Evolutionary conservation across 2,888 invertebrate genomes (phyloP), one percentile per base, ranked within the genome.

Genomic region (Nudaria mundana): DNA sequence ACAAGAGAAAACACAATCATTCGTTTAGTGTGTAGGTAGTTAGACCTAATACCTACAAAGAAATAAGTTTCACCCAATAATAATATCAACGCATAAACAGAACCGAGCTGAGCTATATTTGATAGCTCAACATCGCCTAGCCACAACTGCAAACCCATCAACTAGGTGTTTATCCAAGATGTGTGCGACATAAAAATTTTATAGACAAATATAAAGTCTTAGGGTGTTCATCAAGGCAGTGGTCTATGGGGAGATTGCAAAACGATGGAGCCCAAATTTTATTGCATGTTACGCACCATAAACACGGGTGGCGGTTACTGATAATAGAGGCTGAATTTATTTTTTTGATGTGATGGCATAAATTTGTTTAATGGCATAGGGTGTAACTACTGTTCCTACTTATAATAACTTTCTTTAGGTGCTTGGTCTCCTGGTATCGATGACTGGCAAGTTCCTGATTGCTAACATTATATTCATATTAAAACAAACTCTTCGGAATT

Each of bases 231-330:
- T 86, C 86, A 81, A 69, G 66, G 71, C 70, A 69, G 64, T 63
- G 63, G 70, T 53, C 57, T 43, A 56, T 58, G 60, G 74, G 80
- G 75, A 68, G 79, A 81, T 81, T 76, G 76, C 79, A 72, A 74
- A 82, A 76, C 81, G 82, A 84, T 85, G 79, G 77, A 68, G 60
- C 73, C 80, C 76, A 73, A 71, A 67, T 82, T 88, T 88, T 87
- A 88, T 84, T 84, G 77, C 86, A 71, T 83, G 87, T 86, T 79
- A 82, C 87, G 85, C 76, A 58, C 66, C 82, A 85, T 88, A 87
- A 87, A 87, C 81, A 77, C 75, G 69, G 58, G 65, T 66, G 66
- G 76, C 66, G 75, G 76, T 68, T 63, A 63, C 66, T 68, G 80
- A 86, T 84, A 83, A 81, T 78, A 73, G 58, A 63, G 61, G 68